Conservation (phyloP, 2,888 invertebrate species). For the Aphodius granarius region DNA sequence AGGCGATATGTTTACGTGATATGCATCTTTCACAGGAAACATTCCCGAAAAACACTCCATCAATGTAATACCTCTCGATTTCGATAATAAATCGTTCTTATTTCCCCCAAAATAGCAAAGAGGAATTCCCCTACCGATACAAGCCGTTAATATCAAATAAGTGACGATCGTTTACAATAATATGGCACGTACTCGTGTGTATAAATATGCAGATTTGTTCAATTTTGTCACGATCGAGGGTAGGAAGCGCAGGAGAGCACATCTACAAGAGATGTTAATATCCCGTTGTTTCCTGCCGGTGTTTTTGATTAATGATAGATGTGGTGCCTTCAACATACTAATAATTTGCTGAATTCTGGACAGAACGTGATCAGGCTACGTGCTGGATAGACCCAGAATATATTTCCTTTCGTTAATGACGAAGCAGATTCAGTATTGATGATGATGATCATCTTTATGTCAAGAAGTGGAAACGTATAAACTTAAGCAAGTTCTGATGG, state of each 20-base stretch:
- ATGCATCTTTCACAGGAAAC: too few species aligned
- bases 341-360: slow-evolving; percentile 15
- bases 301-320: slow-evolving; percentile 50
- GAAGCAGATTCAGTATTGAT: background rate
- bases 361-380: slow-evolving; percentile 4
- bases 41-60: background rate
- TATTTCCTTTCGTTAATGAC: background rate
- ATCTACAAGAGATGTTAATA: slow-evolving; percentile 52
- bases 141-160: background rate
- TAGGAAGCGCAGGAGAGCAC: slow-evolving; percentile 43
- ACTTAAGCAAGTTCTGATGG: too few species aligned
- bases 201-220: slow-evolving; percentile 53
- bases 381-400: background rate
- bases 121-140: background rate
- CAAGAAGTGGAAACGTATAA: background rate
- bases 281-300: slow-evolving; percentile 49
- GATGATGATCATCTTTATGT: too few species aligned
- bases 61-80: too few species aligned
- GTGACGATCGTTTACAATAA: background rate
- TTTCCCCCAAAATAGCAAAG: background rate
- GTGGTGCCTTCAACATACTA: slow-evolving; percentile 34
- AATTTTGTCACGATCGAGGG: slow-evolving; percentile 49
- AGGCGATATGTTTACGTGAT: too few species aligned
- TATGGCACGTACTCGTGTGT: slow-evolving; percentile 25
- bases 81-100: background rate